phyloP scores from a whole-genome alignment of 2,888 invertebrate genomes.

The Danaus chrysippus region DNA sequence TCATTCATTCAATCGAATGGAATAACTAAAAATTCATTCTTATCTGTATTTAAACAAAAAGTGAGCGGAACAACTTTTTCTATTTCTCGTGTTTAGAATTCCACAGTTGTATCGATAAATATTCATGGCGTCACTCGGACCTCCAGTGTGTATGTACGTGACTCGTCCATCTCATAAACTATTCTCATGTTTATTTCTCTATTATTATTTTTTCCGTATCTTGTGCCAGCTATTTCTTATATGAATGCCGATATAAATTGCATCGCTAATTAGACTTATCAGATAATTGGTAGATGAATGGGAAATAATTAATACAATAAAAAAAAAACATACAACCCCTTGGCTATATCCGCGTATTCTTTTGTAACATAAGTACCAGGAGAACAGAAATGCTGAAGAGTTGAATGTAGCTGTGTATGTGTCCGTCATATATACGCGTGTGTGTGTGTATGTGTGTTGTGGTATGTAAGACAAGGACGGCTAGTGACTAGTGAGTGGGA shows the following conservation, averaged over 20 bases:
- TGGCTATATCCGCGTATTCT: conserved; percentile 66
- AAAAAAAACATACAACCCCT: conserved; percentile 25
- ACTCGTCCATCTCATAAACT: conserved; percentile 41
- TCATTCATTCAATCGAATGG: no score
- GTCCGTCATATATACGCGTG: conserved; percentile 39
- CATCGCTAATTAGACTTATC: not conserved
- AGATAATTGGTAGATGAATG: conserved; percentile 7
- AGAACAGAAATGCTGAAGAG: conserved; percentile 50
- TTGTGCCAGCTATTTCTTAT: no score
- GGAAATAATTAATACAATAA: conserved; percentile 8
- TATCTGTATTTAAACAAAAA: no score
- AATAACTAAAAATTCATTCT: no score
- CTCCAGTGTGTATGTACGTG: conserved; percentile 63
- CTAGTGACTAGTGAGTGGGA: conserved; percentile 57
- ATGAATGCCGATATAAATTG: no score
- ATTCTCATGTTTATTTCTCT: not conserved
- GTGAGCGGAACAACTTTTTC: conserved; percentile 12
- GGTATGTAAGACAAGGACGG: conserved; percentile 71
- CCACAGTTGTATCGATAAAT: conserved; percentile 19
- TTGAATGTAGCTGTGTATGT: conserved; percentile 37
- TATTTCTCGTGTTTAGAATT: conserved; percentile 17
- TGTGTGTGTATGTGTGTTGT: conserved; percentile 48
- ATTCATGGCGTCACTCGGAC: conserved; percentile 61
- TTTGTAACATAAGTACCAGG: conserved; percentile 74
- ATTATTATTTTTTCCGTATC: no score